A percentile compares a stretch with the other conserved stretches of the same genome.
Evolutionary conservation across 2,113 vertebrate genomes (phyloP).

Genomic region (Synchiropus splendidus): DNA sequence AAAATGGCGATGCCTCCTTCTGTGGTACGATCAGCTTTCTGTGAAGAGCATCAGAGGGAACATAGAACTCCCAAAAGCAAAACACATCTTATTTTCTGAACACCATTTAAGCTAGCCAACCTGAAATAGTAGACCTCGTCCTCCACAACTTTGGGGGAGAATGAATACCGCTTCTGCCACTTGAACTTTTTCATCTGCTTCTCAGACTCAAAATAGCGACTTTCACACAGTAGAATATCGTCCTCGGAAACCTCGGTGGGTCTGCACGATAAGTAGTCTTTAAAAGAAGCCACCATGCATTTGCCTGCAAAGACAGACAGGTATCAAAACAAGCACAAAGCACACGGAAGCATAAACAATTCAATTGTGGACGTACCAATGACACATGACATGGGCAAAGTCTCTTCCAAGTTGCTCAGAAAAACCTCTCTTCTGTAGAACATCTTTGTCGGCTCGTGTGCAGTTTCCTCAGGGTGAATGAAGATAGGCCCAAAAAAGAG

Average conservation of each 20-base stretch:
- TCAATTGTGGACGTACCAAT: constrained; percentile 64
- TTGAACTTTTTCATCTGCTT: constrained; percentile 98
- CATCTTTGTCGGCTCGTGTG: constrained; percentile 98
- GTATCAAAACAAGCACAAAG: neutral
- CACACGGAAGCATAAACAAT: neutral
- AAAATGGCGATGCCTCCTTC: constrained; percentile 89
- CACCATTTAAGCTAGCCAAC: constrained; percentile 51
- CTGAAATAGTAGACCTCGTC: constrained; percentile 97
- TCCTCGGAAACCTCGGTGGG: constrained; percentile 89
- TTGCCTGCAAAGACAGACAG: constrained; percentile 71
- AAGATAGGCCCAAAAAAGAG: constrained; percentile 97
- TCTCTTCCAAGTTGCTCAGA: constrained; percentile 90
- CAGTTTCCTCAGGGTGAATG: constrained; percentile 93
- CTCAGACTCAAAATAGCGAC: constrained; percentile 91
- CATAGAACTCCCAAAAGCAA: neutral
- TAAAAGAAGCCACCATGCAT: constrained; percentile 90
- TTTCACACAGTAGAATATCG: constrained; percentile 87
- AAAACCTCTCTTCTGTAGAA: constrained; percentile 98
- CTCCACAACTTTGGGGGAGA: constrained; percentile 94
- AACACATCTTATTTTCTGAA: no score
- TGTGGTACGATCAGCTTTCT: constrained; percentile 93
- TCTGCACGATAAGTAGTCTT: constrained; percentile 94
- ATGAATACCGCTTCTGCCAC: constrained; percentile 92
- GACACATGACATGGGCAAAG: constrained; percentile 86
- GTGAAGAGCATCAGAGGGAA: neutral